A percentile compares a stretch with the other conserved stretches of the same genome.
Conservation (phyloP, 2,888 invertebrate genomes). For the Pheosia tremula region DNA sequence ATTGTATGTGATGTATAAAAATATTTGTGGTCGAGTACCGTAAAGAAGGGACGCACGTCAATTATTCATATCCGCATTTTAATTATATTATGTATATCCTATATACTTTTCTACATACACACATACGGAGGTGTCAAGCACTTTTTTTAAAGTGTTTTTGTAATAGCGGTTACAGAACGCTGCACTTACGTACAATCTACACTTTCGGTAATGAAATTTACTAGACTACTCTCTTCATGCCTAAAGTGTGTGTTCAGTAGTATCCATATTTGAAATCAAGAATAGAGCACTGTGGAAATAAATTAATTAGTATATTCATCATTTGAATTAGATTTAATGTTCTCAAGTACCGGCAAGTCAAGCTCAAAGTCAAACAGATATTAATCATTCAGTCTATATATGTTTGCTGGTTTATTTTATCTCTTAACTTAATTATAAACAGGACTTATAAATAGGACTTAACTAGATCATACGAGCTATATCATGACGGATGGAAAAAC, state of each 20-base stretch:
- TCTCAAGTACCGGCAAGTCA: neutral
- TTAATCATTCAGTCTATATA: neutral
- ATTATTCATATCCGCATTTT: slow-evolving; percentile 29
- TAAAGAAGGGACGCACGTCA: slow-evolving; percentile 15
- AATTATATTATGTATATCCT: slow-evolving; percentile 5
- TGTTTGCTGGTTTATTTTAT: neutral
- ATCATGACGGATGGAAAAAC: neutral
- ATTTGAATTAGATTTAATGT: too few species aligned
- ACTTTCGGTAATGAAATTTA: too few species aligned
- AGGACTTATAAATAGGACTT: neutral
- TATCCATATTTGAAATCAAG: too few species aligned
- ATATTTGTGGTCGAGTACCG: slow-evolving; percentile 12
- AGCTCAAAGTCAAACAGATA: slow-evolving; percentile 3
- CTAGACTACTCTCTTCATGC: too few species aligned
- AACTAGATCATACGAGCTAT: neutral
- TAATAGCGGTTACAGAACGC: too few species aligned
- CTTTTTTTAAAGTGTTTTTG: neutral
- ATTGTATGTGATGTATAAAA: neutral
- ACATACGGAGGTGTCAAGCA: neutral
- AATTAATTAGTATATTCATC: too few species aligned
- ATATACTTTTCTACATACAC: neutral
- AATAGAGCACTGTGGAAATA: too few species aligned
- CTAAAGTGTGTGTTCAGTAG: too few species aligned
- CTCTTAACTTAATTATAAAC: neutral
- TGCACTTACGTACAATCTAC: too few species aligned